phyloP scores from a whole-genome alignment of 2,113 vertebrate genomes.

The Chaenocephalus aceratus region DNA sequence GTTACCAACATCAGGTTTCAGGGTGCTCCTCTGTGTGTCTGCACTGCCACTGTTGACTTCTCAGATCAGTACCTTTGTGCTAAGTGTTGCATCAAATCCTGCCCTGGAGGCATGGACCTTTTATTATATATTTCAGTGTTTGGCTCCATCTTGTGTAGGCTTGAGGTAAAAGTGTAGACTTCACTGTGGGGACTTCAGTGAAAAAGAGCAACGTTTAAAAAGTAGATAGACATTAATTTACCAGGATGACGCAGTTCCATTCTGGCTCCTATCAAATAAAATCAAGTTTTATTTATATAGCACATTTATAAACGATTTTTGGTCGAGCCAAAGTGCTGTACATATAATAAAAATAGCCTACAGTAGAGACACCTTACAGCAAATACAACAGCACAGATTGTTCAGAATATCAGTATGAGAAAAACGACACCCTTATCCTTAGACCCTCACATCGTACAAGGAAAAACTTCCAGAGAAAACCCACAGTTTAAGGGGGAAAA shows the following conservation, averaged over 20 bases:
- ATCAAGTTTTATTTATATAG: no score
- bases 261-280: not conserved
- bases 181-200: not conserved
- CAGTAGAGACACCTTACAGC: no score
- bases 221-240: not conserved
- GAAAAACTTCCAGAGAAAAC: no score
- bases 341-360: no score
- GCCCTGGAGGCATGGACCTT: not conserved
- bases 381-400: no score
- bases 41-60: slow-evolving; percentile 1
- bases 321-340: no score
- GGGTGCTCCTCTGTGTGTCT: not conserved
- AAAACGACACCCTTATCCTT: no score
- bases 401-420: no score
- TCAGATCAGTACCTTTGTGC: not conserved
- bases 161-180: not conserved
- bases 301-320: no score
- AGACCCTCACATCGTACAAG: no score
- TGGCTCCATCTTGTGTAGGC: slow-evolving; percentile 70
- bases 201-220: not conserved
- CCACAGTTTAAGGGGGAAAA: not conserved
- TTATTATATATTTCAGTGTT: slow-evolving; percentile 16
- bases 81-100: not conserved
- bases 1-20: slow-evolving; percentile 22
- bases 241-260: not conserved